Evolutionary conservation across 2,113 vertebrate genomes (phyloP), one percentile per base, ranked within the genome.

Genomic region (Poeciliopsis retropinna): DNA sequence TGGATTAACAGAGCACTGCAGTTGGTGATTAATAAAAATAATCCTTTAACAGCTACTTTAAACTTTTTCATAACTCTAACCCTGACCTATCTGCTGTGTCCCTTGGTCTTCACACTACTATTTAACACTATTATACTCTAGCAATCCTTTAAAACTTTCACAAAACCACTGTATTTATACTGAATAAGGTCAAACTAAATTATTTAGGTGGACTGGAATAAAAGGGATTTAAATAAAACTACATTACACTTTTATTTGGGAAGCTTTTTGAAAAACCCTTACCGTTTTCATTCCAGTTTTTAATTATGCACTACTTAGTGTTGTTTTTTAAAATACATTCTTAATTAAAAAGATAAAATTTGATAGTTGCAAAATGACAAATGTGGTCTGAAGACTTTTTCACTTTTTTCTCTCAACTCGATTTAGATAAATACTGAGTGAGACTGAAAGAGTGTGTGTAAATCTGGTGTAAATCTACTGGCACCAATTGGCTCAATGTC

Each of bases 401-500:
- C 15, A 44, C 15, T 44, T 47, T 17, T 17, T 44, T 4, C 15
- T 17, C 15, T 44, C 12, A 47, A 19, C 17, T 47, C 4, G 5
- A 19, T 47, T 47, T 19, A 47, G 44, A 47, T 47, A 19, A 47
- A 19, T 47, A 47, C 44, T 47, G 44, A 47, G 10, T 25, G 60
- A 25, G 77, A 67, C 54, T 63, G 47, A 14, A 2, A 22, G 71
- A 34, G 66, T 7, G 17, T 29, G 51, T 64, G 60, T 31, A 41
- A 62, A 54, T 76, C 37, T 54, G 39, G 30, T 66, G 30, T 71
- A 69, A 76, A 80, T 62, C 79, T 69, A 51, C 75, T 80, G 73
- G 67, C 70, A 73, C 65, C 39, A 32, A 61, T 79, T 79, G 67
- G 66, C 51, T 76, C 60, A 76, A 80, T 73, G 72, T 79, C 81